These are phyloP conservation scores for Icerya purchasi DNA, from an alignment of 2,888 invertebrate species.

Conservation along the genomic window DNA sequence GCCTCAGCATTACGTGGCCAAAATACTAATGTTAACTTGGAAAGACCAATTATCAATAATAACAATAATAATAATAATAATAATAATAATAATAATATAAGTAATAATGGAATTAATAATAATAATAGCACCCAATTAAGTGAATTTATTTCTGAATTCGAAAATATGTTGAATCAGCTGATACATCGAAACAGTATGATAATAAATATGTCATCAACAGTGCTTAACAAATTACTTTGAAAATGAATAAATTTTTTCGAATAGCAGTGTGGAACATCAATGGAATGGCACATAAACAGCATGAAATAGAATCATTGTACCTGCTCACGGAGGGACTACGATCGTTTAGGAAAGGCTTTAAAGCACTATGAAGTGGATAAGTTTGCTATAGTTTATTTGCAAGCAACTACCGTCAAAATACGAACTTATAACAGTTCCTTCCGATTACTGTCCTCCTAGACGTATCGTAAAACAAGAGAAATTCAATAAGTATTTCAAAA, in stretches of 20 bases:
- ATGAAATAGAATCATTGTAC: background rate
- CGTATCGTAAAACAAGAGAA: background rate
- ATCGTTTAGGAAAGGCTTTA: background rate
- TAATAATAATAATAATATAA: background rate
- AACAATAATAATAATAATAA: background rate
- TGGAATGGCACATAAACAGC: background rate
- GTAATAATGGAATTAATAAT: background rate
- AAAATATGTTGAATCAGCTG: background rate
- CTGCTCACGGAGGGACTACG: background rate
- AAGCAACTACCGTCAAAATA: background rate
- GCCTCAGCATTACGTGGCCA: background rate
- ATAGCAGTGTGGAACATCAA: background rate
- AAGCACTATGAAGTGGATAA: no score
- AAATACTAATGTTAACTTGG: no score
- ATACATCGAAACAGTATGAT: background rate
- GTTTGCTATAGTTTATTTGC: no score
- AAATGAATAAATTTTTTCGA: background rate
- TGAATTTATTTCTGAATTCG: background rate
- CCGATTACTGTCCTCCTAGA: background rate
- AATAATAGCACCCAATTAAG: background rate
- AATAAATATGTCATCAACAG: background rate
- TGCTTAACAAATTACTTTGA: background rate
- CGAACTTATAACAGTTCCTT: background rate
- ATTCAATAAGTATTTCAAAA: background rate
- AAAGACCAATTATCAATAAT: background rate